These are phyloP conservation scores for Pristionchus pacificus DNA, from an alignment of 1,140 invertebrate species.

Conservation along the genomic window DNA sequence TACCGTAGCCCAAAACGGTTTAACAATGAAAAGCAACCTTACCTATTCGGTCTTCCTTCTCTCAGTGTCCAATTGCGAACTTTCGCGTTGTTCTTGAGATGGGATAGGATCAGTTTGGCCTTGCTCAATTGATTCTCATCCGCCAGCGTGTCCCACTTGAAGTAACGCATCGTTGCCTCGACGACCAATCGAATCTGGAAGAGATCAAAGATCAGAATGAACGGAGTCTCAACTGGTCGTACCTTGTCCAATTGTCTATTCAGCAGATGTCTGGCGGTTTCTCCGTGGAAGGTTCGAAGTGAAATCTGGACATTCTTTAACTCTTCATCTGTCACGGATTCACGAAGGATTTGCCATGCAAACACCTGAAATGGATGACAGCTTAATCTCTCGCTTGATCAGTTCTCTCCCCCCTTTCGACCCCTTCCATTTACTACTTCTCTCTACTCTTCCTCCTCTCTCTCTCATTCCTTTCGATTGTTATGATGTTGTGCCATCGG, in stretches of 20 bases:
- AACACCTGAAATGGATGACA: slow-evolving; percentile 50
- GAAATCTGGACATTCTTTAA: slow-evolving; percentile 56
- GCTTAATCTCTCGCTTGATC: not conserved
- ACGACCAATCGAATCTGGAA: slow-evolving; percentile 54
- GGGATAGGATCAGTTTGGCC: slow-evolving; percentile 51
- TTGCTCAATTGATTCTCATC: slow-evolving; percentile 48
- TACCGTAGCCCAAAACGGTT: too few relatives aligned
- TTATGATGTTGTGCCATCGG: slow-evolving; percentile 1
- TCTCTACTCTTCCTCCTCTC: not conserved
- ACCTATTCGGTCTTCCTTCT: slow-evolving; percentile 55
- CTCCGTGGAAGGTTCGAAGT: slow-evolving; percentile 56
- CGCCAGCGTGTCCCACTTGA: slow-evolving; percentile 53
- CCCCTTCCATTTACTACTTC: not conserved
- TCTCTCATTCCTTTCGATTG: not conserved
- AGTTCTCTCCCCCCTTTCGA: not conserved
- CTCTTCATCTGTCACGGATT: slow-evolving; percentile 56
- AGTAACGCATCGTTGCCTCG: slow-evolving; percentile 55
- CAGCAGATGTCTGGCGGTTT: slow-evolving; percentile 50
- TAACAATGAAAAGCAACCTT: too few relatives aligned
- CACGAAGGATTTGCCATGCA: slow-evolving; percentile 57
- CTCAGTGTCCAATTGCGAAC: slow-evolving; percentile 56
- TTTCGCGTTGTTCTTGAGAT: slow-evolving; percentile 57
- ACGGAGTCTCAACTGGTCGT: not conserved
- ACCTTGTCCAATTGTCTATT: slow-evolving; percentile 52
- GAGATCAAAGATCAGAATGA: not conserved